Conservation (phyloP, 2,797 vertebrate species). For the Eidolon dupreanum region DNA sequence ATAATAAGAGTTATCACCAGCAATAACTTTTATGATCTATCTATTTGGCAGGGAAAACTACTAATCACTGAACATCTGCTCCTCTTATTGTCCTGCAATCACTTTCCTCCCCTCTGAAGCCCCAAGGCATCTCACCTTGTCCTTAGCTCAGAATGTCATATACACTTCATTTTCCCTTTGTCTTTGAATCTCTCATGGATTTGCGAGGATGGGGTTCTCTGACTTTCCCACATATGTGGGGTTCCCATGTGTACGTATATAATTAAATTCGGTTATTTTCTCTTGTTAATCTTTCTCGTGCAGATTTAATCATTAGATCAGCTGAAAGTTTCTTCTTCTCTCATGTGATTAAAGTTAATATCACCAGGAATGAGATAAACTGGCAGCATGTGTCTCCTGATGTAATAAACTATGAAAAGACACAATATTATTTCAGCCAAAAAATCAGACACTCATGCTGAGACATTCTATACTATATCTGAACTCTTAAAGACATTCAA, state of each 20-base stretch:
- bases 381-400: not conserved
- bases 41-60: not conserved
- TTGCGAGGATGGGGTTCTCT: not conserved
- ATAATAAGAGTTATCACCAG: not conserved
- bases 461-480: not conserved
- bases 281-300: not conserved
- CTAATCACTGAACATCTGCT: not conserved
- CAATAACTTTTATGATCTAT: not conserved
- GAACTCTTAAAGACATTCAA: slow-evolving; percentile 28
- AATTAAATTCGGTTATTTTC: not conserved
- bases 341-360: not conserved
- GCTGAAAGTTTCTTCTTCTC: not conserved
- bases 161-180: not conserved
- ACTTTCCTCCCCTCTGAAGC: not conserved
- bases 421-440: not conserved
- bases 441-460: not conserved
- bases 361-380: not conserved
- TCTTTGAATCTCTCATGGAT: not conserved
- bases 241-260: not conserved
- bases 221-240: not conserved
- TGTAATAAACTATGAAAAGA: not conserved
- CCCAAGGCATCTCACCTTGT: not conserved
- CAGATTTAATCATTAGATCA: not conserved
- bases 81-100: not conserved
- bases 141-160: not conserved